Percentiles rank a stretch among this genome's conserved stretches.
phyloP scores from a whole-genome alignment of 2,113 vertebrate species.

The Leucoraja erinaceus region DNA sequence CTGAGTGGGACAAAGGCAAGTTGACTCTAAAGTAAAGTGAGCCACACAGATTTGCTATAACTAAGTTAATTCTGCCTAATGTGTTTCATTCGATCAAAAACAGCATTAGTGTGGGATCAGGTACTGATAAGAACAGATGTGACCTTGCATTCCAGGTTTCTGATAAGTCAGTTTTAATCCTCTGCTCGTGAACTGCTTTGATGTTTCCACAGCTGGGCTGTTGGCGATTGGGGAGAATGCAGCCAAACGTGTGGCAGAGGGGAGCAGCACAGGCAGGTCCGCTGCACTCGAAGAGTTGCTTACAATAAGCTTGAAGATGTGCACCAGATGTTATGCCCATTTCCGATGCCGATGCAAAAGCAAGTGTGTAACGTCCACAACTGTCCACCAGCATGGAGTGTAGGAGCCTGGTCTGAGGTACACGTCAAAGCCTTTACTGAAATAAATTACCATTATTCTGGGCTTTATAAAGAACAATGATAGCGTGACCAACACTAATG shows the following conservation, averaged over 20 bases:
- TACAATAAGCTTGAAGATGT: conserved; percentile 49
- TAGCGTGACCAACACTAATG: not conserved
- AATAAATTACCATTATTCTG: not conserved
- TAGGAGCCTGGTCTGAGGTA: conserved; percentile 75
- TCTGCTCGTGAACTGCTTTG: conserved; percentile 23
- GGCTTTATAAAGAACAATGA: not conserved
- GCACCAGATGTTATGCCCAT: conserved; percentile 53
- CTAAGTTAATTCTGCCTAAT: not conserved
- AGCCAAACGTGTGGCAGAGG: conserved; percentile 70
- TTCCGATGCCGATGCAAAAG: conserved; percentile 49
- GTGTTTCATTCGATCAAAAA: not conserved
- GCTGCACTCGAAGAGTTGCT: conserved; percentile 57
- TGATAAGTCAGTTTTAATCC: conserved; percentile 32
- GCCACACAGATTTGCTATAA: not conserved
- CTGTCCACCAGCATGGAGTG: conserved; percentile 71
- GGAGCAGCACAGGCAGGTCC: conserved; percentile 60
- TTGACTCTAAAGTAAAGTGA: not conserved
- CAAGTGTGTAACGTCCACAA: conserved; percentile 62
- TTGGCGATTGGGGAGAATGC: conserved; percentile 72
- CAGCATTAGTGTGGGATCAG: conserved; percentile 2
- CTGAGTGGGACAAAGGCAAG: not conserved
- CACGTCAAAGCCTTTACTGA: not conserved
- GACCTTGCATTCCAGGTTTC: conserved; percentile 31
- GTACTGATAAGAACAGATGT: not conserved
- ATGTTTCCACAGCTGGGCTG: conserved; percentile 63